A percentile compares a stretch with the other conserved stretches of the same genome.
phyloP scores from a whole-genome alignment of 2,888 invertebrate species.

The Petrolisthes cinctipes region DNA sequence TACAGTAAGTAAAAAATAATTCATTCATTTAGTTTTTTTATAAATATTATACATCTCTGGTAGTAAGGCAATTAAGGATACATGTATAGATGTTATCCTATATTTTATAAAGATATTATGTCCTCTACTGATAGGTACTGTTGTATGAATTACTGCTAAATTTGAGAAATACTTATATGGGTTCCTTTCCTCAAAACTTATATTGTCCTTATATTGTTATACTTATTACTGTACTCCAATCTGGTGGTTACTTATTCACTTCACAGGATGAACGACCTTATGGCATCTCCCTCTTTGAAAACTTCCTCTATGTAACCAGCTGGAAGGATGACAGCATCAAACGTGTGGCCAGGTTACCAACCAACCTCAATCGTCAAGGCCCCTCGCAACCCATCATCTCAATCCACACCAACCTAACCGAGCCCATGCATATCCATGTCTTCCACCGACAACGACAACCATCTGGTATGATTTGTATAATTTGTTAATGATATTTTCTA shows the following conservation, averaged over 20 bases:
- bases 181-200: too few species aligned
- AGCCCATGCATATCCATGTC: slow-evolving; percentile 79
- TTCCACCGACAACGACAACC: slow-evolving; percentile 86
- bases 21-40: too few species aligned
- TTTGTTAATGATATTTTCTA: neutral
- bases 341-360: slow-evolving; percentile 75
- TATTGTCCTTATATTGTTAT: too few species aligned
- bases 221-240: too few species aligned
- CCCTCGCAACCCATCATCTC: slow-evolving; percentile 75
- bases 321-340: slow-evolving; percentile 79
- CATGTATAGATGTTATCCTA: too few species aligned
- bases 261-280: slow-evolving; percentile 62
- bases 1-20: slow-evolving; percentile 30
- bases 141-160: too few species aligned
- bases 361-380: neutral
- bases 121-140: too few species aligned
- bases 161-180: too few species aligned
- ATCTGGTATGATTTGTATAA: slow-evolving; percentile 71
- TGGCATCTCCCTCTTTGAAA: slow-evolving; percentile 79
- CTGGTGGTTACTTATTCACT: too few species aligned
- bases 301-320: slow-evolving; percentile 80
- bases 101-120: too few species aligned
- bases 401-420: slow-evolving; percentile 83
- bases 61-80: too few species aligned
- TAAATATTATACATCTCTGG: too few species aligned